Conservation (phyloP, 2,113 vertebrate species). For the Nothocercus julius region DNA sequence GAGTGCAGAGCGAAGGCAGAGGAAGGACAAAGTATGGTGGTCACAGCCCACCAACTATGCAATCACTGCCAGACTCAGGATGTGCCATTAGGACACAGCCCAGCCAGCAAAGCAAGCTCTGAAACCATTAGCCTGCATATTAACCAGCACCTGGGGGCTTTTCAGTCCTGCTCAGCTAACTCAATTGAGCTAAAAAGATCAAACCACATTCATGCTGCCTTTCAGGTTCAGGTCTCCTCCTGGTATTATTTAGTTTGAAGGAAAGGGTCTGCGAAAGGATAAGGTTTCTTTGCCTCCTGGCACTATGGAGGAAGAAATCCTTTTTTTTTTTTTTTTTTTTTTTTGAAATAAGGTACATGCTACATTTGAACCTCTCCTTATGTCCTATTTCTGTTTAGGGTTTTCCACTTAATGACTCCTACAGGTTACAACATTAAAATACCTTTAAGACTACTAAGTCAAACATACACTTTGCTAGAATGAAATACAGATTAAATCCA, state of each 20-base stretch:
- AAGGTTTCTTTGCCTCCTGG: not conserved
- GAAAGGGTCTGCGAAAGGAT: not conserved
- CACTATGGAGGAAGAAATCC: not conserved
- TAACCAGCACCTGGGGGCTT: not conserved
- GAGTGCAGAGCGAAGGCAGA: not conserved
- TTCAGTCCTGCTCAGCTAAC: not conserved
- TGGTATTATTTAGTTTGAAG: not conserved
- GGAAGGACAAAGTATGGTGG: not conserved
- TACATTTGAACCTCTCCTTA: not conserved
- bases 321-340: fast-evolving
- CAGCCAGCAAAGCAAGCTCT: not conserved
- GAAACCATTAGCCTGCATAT: not conserved
- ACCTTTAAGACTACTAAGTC: not conserved
- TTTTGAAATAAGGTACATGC: fast-evolving
- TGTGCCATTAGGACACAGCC: not conserved
- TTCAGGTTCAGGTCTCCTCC: not conserved
- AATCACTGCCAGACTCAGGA: not conserved
- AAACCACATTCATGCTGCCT: fast-evolving
- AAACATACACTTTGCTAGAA: not conserved
- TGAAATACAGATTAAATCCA: not conserved
- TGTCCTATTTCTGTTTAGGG: fast-evolving
- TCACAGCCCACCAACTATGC: not conserved
- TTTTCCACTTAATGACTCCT: not conserved
- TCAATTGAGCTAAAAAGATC: not conserved
- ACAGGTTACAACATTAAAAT: not conserved